Conservation (phyloP, 2,888 invertebrate genomes). For the Tinea semifulvella region DNA sequence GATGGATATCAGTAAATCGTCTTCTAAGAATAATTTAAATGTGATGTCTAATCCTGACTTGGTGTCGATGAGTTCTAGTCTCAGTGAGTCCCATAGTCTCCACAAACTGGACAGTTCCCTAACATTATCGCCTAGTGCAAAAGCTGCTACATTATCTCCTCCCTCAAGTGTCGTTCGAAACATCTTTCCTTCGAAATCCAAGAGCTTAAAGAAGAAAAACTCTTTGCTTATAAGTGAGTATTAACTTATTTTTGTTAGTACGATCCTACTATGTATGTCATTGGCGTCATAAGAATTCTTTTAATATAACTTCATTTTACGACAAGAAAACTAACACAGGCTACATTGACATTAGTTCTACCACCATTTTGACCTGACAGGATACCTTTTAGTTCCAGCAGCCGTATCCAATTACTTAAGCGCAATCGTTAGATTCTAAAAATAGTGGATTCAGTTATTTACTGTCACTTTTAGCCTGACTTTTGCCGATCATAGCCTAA, state of each 20-base stretch:
- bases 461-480: too few species aligned
- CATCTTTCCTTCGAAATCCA: conserved; percentile 67
- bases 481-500: too few species aligned
- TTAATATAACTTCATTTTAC: neutral
- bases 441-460: too few species aligned
- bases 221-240: conserved; percentile 76
- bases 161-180: conserved; percentile 61
- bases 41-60: conserved; percentile 14
- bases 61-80: conserved; percentile 14
- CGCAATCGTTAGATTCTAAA: too few species aligned
- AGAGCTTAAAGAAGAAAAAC: conserved; percentile 77
- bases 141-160: conserved; percentile 28
- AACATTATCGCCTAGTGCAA: neutral
- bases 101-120: conserved; percentile 18
- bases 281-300: neutral
- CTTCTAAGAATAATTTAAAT: conserved; percentile 16
- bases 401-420: too few species aligned
- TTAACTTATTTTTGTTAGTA: neutral
- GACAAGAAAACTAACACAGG: too few species aligned
- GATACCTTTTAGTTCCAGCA: too few species aligned
- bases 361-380: too few species aligned
- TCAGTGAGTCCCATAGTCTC: conserved; percentile 19
- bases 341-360: too few species aligned
- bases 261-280: neutral
- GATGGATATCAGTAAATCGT: conserved; percentile 3